Evolutionary conservation across 2,888 invertebrate species (phyloP).

Genomic region (Pandemis cinnamomeana): DNA sequence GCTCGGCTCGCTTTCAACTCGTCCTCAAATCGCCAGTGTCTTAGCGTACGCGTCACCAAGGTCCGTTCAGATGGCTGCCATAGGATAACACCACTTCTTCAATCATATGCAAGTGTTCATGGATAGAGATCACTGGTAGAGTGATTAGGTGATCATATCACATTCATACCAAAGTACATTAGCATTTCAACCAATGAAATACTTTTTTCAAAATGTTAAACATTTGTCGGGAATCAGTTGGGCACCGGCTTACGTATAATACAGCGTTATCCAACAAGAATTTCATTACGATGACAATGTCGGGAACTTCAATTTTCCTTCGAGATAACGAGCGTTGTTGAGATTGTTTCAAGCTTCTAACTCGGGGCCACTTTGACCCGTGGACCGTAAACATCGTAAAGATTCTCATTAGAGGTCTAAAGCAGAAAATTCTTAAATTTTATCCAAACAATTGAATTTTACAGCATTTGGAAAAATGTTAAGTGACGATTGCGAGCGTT

Average conservation of each 20-base stretch:
- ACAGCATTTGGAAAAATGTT: slow-evolving; percentile 32
- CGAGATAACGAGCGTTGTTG: slow-evolving; percentile 72
- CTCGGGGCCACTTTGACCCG: slow-evolving; percentile 77
- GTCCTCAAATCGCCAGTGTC: too few relatives aligned
- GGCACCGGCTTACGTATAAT: slow-evolving; percentile 41
- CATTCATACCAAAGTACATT: not conserved
- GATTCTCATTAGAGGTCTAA: slow-evolving; percentile 72
- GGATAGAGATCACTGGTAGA: too few relatives aligned
- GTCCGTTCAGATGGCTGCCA: too few relatives aligned
- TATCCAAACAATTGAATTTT: slow-evolving; percentile 52
- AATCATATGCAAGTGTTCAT: too few relatives aligned
- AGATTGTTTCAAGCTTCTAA: slow-evolving; percentile 73
- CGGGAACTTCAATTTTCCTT: slow-evolving; percentile 75
- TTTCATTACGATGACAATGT: slow-evolving; percentile 81
- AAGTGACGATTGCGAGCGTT: slow-evolving; percentile 29
- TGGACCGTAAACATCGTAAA: slow-evolving; percentile 73
- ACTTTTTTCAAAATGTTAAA: not conserved
- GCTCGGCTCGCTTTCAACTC: too few relatives aligned
- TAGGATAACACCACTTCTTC: too few relatives aligned
- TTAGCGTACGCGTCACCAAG: too few relatives aligned
- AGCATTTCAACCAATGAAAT: not conserved
- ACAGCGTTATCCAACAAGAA: slow-evolving; percentile 64
- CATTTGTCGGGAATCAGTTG: slow-evolving; percentile 14
- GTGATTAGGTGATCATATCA: too few relatives aligned
- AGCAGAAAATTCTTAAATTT: slow-evolving; percentile 67